A percentile compares a stretch with the other conserved stretches of the same genome.
Evolutionary conservation across 2,113 vertebrate species (phyloP).

Genomic region (Bagarius yarrelli): DNA sequence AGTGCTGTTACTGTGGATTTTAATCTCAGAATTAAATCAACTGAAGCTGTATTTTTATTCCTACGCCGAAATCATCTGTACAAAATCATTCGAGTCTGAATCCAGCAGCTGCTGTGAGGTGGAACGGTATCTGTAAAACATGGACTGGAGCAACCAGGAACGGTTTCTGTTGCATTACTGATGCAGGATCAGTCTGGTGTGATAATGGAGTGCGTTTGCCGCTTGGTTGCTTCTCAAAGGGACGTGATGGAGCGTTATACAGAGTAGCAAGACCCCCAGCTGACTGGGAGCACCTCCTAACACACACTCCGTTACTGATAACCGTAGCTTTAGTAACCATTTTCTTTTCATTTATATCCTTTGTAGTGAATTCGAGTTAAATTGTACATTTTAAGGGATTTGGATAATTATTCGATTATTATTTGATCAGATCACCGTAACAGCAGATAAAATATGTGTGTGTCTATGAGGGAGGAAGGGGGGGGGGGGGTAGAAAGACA

Average conservation of each 20-base stretch:
- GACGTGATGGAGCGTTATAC: constrained; percentile 38
- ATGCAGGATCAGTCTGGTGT: constrained; percentile 56
- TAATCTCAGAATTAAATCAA: constrained; percentile 3
- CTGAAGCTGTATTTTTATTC: constrained; percentile 1
- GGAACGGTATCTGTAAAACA: not conserved
- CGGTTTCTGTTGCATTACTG: not conserved
- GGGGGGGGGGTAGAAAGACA: too few species aligned
- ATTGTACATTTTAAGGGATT: not conserved
- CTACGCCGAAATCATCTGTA: not conserved
- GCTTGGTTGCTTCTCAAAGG: constrained; percentile 47
- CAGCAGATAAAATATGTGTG: too few species aligned
- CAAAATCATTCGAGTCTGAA: constrained; percentile 10
- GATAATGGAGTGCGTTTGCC: constrained; percentile 53
- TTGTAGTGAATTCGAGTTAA: not conserved
- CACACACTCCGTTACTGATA: not conserved
- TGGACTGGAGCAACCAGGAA: constrained; percentile 11
- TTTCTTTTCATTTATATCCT: not conserved
- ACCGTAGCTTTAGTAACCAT: not conserved
- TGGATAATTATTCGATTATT: not conserved
- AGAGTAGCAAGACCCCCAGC: constrained; percentile 30
- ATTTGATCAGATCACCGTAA: too few species aligned
- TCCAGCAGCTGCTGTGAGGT: constrained; percentile 33
- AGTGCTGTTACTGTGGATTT: constrained; percentile 4
- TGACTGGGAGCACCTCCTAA: constrained; percentile 22
- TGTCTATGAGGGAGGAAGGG: too few species aligned